Base-by-base conservation (phyloP, 2,888 invertebrate species). In the Dasypogon diadema region DNA sequence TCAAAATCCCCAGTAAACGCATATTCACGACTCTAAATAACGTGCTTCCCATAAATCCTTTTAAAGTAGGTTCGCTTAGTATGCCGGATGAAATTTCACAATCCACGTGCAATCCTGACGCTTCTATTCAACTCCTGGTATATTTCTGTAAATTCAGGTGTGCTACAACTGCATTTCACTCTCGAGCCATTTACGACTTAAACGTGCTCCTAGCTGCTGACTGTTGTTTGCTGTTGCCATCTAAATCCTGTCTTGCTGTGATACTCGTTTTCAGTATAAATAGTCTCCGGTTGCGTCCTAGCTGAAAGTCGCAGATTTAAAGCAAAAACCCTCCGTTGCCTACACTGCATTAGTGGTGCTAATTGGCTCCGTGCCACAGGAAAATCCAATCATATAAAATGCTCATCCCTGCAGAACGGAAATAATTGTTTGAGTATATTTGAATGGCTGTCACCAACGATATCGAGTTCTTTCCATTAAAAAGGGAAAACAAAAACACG, bases 251-350 rank as follows among this genome's bases (percentile, higher is more conserved):
- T 58, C 26, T 34, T 58, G 16, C 42, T 42, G 5, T 42, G 14
- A 30, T 30, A 16, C 30, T 58, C 30, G 26, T n/a, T 30, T 30
- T n/a, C 56, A 56, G n/a, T 30, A 58, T 58, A 58, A 58, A 58
- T 30, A 10, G 12, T n/a, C 1, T 6, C 24, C 16, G 2, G 22
- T 8, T 22, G n/a, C 0, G 18, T n/a, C n/a, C 22, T 5, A 21
- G 30, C 14, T 16, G 30, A 30, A n/a, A 30, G 30, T 18, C 6
- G 18, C 12, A 21, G 3, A 6, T 30, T 14, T 30, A 8, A 30
- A 14, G n/a, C n/a, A n/a, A n/a, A n/a, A n/a, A n/a, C n/a, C n/a
- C n/a, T n/a, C n/a, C n/a, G n/a, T 26, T 30, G 30, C 30, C 30
- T 10, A 12, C 1, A 26, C 26, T 58, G 58, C 30, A 18, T 26